These are phyloP conservation scores for Melanotaenia nigrans DNA, from an alignment of 2,797 vertebrate genomes.

Conservation along the genomic window DNA sequence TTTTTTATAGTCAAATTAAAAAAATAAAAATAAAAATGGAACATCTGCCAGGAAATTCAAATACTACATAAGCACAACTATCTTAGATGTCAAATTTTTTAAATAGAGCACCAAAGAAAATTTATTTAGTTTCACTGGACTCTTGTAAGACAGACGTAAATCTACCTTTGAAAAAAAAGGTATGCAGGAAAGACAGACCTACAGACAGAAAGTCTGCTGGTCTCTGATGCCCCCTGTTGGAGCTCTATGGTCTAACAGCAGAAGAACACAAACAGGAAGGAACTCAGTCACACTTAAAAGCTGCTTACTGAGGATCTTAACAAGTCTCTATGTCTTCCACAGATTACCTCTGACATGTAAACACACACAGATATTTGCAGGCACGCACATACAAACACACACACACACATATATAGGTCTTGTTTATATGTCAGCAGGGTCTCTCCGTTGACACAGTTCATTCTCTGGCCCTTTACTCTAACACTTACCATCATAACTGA, in stretches of 20 bases:
- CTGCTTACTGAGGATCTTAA: constrained; percentile 28
- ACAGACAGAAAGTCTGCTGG: constrained; percentile 22
- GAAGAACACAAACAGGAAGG: constrained; percentile 17
- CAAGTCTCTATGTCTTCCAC: constrained; percentile 13
- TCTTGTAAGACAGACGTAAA: background rate
- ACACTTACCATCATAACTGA: background rate
- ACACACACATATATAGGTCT: background rate
- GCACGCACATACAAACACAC: constrained; percentile 10
- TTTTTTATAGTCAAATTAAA: background rate
- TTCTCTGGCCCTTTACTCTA: background rate
- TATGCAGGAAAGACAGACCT: background rate
- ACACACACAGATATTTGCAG: background rate
- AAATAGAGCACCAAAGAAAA: background rate
- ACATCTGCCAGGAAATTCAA: background rate
- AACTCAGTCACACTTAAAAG: constrained; percentile 35
- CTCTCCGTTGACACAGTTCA: background rate
- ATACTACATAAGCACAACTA: background rate
- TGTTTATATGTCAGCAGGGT: background rate
- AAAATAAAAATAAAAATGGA: too few species aligned
- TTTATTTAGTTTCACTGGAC: background rate
- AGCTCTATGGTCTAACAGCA: background rate
- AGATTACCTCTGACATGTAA: constrained; percentile 26
- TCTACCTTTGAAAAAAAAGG: background rate
- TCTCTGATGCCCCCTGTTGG: constrained; percentile 69
- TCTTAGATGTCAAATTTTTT: background rate